These are phyloP conservation scores for Rhogogaster chlorosoma DNA, from an alignment of 2,888 invertebrate species.

Conservation along the genomic window DNA sequence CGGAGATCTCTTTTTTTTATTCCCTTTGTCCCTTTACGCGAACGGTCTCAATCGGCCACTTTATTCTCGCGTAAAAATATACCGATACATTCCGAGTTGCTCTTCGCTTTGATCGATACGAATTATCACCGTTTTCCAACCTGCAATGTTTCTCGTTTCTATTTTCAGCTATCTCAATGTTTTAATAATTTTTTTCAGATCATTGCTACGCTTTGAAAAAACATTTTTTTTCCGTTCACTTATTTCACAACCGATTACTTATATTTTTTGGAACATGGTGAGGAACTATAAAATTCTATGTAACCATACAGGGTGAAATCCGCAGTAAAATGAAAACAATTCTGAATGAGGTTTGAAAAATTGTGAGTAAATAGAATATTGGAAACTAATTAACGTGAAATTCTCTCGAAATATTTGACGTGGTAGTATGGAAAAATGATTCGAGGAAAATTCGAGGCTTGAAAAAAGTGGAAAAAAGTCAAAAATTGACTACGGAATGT, in stretches of 20 bases:
- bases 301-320: too few relatives aligned
- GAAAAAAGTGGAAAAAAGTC: background rate
- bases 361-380: background rate
- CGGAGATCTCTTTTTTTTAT: conserved; percentile 15
- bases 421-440: background rate
- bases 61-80: conserved; percentile 41
- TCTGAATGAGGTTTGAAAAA: too few relatives aligned
- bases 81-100: background rate
- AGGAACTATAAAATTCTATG: too few relatives aligned
- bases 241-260: too few relatives aligned
- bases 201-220: too few relatives aligned
- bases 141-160: too few relatives aligned
- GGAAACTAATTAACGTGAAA: background rate
- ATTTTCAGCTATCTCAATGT: too few relatives aligned
- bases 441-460: too few relatives aligned
- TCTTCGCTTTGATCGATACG: background rate
- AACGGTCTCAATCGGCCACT: conserved; percentile 21
- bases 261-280: too few relatives aligned
- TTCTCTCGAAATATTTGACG: background rate
- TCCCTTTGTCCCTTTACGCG: conserved; percentile 45
- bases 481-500: conserved; percentile 15
- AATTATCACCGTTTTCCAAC: background rate
- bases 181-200: too few relatives aligned
- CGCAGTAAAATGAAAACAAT: too few relatives aligned
- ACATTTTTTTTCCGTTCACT: background rate